Percentiles rank a stretch among this genome's conserved stretches.
phyloP scores from a whole-genome alignment of 2,888 invertebrate species.

The Dilophus febrilis region DNA sequence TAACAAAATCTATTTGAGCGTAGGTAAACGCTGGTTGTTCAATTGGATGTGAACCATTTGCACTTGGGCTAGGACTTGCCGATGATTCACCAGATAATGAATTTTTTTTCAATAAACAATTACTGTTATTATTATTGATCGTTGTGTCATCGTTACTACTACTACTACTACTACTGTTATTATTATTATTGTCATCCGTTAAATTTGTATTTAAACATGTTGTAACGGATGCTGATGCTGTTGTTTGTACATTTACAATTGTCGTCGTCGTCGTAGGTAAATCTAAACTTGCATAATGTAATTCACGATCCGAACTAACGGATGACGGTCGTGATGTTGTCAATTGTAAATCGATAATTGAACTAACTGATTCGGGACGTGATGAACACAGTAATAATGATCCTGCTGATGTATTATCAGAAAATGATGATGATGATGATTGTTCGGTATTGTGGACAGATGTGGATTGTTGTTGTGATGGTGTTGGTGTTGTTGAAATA shows the following conservation, averaged over 20 bases:
- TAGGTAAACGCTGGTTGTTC: conserved; percentile 39
- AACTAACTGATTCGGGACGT: conserved; percentile 25
- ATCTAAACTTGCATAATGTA: conserved; percentile 51
- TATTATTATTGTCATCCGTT: conserved; percentile 15
- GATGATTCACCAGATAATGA: conserved; percentile 17
- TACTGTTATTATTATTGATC: conserved; percentile 14
- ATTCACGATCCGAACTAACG: conserved; percentile 28
- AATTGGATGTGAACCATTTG: conserved; percentile 16
- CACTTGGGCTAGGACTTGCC: conserved; percentile 18
- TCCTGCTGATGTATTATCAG: conserved; percentile 7
- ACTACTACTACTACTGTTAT: conserved; percentile 14
- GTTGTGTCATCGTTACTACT: conserved; percentile 11
- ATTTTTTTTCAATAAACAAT: conserved; percentile 14
- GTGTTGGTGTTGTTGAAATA: conserved; percentile 2
- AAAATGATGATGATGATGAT: conserved; percentile 10
- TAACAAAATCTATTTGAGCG: conserved; percentile 66
- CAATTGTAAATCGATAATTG: conserved; percentile 5
- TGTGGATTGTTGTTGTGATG: conserved; percentile 8
- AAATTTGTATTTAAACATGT: no score
- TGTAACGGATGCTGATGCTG: conserved; percentile 19
- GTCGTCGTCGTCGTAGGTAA: conserved; percentile 22
- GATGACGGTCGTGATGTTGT: conserved; percentile 20
- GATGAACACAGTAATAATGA: conserved; percentile 10
- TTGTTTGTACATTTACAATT: conserved; percentile 12
- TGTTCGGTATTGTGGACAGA: conserved; percentile 8